Conservation (phyloP, 2,888 invertebrate genomes). For the Harmothoe impar region DNA sequence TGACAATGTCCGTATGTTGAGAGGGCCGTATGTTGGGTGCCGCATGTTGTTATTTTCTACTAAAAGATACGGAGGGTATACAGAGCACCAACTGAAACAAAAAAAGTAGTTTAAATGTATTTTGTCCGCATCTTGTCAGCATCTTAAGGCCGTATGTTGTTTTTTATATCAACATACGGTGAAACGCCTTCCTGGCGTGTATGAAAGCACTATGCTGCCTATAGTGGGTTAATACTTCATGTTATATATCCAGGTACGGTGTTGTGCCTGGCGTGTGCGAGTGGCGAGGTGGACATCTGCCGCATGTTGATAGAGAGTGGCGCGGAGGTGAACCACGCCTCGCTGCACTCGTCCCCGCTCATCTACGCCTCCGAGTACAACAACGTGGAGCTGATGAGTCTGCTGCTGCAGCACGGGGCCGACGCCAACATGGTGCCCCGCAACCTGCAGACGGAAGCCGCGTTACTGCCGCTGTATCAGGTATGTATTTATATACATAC, state of each 20-base stretch:
- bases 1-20: too few species aligned
- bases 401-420: constrained; percentile 68
- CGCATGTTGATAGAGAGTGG: constrained; percentile 61
- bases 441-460: constrained; percentile 53
- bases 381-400: constrained; percentile 64
- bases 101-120: too few species aligned
- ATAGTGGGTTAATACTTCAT: too few species aligned
- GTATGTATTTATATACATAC: constrained; percentile 38
- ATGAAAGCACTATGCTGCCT: too few species aligned
- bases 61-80: too few species aligned
- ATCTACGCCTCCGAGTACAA: constrained; percentile 68
- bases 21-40: too few species aligned
- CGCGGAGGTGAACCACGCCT: constrained; percentile 65
- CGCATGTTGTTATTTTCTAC: too few species aligned
- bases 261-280: constrained; percentile 67
- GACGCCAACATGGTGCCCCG: constrained; percentile 65
- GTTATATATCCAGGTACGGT: constrained; percentile 68
- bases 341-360: constrained; percentile 65
- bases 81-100: too few species aligned
- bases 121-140: too few species aligned
- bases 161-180: too few species aligned
- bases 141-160: too few species aligned
- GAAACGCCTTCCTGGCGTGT: too few species aligned
- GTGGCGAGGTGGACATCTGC: constrained; percentile 64
- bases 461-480: constrained; percentile 62